Percentiles rank a stretch among this genome's conserved stretches.
Evolutionary conservation across 2,888 invertebrate genomes (phyloP).

Genomic region (Habroteleia sp.): DNA sequence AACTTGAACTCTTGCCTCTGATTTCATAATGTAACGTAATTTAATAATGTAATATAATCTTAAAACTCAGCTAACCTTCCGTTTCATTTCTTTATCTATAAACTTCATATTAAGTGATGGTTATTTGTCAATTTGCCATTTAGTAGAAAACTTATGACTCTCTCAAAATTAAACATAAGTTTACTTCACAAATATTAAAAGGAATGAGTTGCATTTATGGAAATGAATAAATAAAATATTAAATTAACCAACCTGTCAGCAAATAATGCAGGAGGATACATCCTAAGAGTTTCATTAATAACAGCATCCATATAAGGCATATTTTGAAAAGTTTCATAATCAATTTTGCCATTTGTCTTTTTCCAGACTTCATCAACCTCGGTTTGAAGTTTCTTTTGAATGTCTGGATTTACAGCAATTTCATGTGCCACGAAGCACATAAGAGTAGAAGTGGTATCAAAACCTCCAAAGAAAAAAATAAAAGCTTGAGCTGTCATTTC

Average conservation of each 20-base stretch:
- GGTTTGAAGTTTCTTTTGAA: constrained; percentile 70
- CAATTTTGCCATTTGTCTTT: constrained; percentile 57
- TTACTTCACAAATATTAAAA: no score
- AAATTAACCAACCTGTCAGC: constrained; percentile 75
- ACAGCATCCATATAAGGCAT: constrained; percentile 76
- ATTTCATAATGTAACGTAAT: no score
- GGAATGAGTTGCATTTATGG: no score
- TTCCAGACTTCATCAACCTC: constrained; percentile 72
- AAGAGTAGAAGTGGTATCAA: constrained; percentile 71
- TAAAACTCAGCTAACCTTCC: no score
- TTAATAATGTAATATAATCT: no score
- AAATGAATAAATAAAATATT: no score
- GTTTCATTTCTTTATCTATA: no score
- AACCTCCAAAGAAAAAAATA: constrained; percentile 76
- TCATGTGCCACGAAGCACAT: constrained; percentile 72
- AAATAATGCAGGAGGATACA: constrained; percentile 79
- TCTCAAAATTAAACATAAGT: no score
- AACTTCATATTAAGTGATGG: no score
- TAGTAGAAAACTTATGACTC: no score
- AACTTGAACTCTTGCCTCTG: no score
- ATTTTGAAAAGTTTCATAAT: constrained; percentile 70
- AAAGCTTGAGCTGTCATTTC: constrained; percentile 82
- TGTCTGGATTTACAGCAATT: constrained; percentile 68
- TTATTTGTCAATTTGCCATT: no score
- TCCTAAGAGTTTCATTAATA: constrained; percentile 69